Percentiles rank a stretch among this genome's conserved stretches.
phyloP scores from a whole-genome alignment of 64 coral and sea anemone genomes.

The Astreopora myriophthalma region DNA sequence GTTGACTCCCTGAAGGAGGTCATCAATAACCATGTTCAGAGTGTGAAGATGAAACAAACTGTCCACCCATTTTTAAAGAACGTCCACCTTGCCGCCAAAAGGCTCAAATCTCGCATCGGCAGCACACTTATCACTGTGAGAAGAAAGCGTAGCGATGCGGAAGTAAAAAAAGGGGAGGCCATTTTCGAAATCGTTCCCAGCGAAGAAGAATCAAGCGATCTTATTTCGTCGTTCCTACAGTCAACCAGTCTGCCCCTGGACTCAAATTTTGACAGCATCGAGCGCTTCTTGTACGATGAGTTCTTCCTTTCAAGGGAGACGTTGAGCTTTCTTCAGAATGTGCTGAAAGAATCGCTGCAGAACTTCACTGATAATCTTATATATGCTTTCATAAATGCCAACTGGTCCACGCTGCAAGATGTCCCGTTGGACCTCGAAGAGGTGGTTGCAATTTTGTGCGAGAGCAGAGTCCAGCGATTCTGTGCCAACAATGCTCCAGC shows the following conservation, averaged over 20 bases:
- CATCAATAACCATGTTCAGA: neutral
- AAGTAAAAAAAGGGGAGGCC: neutral
- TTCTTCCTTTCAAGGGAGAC: neutral
- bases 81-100: neutral
- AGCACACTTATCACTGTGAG: neutral
- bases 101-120: neutral
- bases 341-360: neutral
- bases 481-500: neutral
- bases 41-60: neutral
- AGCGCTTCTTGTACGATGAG: neutral
- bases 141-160: neutral
- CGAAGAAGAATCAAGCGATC: neutral
- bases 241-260: neutral
- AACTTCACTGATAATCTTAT: neutral
- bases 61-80: constrained; percentile 3
- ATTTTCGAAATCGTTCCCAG: neutral
- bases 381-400: neutral
- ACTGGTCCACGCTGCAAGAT: neutral
- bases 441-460: neutral
- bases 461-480: neutral
- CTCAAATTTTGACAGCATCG: neutral
- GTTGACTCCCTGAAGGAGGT: neutral
- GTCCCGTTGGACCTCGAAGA: neutral
- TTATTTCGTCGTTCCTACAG: neutral
- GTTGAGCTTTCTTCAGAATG: neutral